Evolutionary conservation across 2,113 vertebrate genomes (phyloP), one percentile per base, ranked within the genome.

Genomic region (Grammomys dolichurus): DNA sequence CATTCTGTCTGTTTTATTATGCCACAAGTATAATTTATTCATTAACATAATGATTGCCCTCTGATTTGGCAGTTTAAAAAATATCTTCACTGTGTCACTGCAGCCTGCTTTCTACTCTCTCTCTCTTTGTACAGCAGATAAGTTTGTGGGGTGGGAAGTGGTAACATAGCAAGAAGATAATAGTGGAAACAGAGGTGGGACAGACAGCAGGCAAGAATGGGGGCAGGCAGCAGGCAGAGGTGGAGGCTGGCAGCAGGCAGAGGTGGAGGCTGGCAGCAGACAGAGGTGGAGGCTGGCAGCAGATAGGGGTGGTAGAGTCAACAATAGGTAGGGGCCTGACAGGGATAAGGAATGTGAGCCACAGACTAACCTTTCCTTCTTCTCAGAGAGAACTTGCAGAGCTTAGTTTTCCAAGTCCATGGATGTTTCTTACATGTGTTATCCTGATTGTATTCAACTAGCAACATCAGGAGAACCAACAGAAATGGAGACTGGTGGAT

Each of bases 51-150:
- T 70, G 91, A 24, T 60, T 95, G 77, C 22, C 24, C 33, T 80
- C 63, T 80, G 54, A 87, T 43, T 86, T 75, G 69, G 16, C 60
- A 33, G 65, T 94, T 95, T 93, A n/a, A n/a, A 80, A 93, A 84
- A 58, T 91, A 54, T 20, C n/a, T 65, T 69, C 17, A 13, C 60
- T 91, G 31, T 90, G 80, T 94, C 89, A 65, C 0, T 2, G 24
- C 48, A 51, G 65, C 9, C 17, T 84, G 56, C 31, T 70, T 94
- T 84, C 58, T 9, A 5, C 69, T 31, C 56, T 58, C 16, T 58
- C 16, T 70, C 46, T 78, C 26, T 65, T 67, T 91, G 87, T 56
- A 63, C 84, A 70, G 36, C 76, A 48, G 33, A 24, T 14, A 4
- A 65, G 46, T 48, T 54, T 26, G 80, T 19, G 8, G 65, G 51